Evolutionary conservation across 2,113 vertebrate genomes (phyloP), one percentile per base, ranked within the genome.

Genomic region (Antechinus stuartii): DNA sequence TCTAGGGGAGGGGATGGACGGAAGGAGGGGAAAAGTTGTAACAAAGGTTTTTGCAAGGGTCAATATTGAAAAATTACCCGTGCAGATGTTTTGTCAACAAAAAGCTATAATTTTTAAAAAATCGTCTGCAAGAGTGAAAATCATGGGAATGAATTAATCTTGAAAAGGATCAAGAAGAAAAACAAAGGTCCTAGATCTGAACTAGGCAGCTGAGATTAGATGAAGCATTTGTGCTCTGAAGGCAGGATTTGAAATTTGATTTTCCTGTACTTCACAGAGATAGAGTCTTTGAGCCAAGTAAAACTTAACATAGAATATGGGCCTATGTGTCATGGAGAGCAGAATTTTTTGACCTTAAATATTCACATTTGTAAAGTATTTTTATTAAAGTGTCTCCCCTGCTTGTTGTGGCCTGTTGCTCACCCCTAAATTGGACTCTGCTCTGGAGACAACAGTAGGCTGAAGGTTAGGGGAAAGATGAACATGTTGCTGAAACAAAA

Each of bases 401-500:
- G 1, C 35, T 23, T 23, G 35, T n/a, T n/a, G 14, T 42, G n/a
- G 42, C 16, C 30, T 84, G 68, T 35, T 42, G 6, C 68, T 84
- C 35, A 76, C 16, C n/a, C n/a, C 35, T 8, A 84, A 35, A 7
- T n/a, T 42, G 68, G 61, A 1, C 16, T 84, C 68, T 42, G 61
- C 92, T 93, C 46, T 89, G 76, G 26, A 92, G 54, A 84, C 9
- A 49, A 8, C 46, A 93, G 24, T 53, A 96, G 92, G 54, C 50
- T 95, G 35, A 68, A 52, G 92, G 55, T 22, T 92, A 94, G 91
- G 89, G 35, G 52, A 89, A 84, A 42, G 68, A 42, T 84, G 68
- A 19, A 56, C 92, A 57, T 92, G 54, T 90, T 25, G 49, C n/a
- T 89, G 94, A 95, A 96, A 47, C 68, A 91, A 95, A 94, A 89